These are phyloP conservation scores for Hirtodrosophila duncani DNA, from an alignment of 2,888 invertebrate species.

Conservation along the genomic window DNA sequence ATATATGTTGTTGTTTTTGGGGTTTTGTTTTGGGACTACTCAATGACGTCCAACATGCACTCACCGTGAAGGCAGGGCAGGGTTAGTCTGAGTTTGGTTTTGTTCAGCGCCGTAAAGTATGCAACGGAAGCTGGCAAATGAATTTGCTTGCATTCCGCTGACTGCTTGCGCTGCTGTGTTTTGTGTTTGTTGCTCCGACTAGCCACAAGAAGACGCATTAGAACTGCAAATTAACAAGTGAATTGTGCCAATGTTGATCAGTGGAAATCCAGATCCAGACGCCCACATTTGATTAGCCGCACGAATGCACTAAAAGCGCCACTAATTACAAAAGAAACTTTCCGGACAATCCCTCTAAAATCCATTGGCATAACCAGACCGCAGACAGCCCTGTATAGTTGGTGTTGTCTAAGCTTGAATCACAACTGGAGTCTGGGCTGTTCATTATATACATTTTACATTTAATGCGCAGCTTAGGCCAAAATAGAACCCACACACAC, in stretches of 20 bases:
- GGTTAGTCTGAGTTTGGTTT: slow-evolving; percentile 53
- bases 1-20: slow-evolving; percentile 25
- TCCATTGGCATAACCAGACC: slow-evolving; percentile 4
- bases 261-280: slow-evolving; percentile 6
- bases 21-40: slow-evolving; percentile 57
- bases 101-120: slow-evolving; percentile 69
- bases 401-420: too few species aligned
- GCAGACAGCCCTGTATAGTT: slow-evolving; percentile 3
- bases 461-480: slow-evolving; percentile 66
- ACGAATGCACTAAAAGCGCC: slow-evolving; percentile 47
- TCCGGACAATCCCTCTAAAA: background rate
- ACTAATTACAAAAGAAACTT: slow-evolving; percentile 47
- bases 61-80: slow-evolving; percentile 6
- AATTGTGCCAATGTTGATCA: slow-evolving; percentile 35
- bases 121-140: slow-evolving; percentile 69
- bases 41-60: slow-evolving; percentile 62
- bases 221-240: slow-evolving; percentile 69
- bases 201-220: slow-evolving; percentile 66
- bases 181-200: slow-evolving; percentile 5
- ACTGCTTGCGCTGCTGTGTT: slow-evolving; percentile 26
- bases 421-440: slow-evolving; percentile 37
- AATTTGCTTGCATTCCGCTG: slow-evolving; percentile 34
- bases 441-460: slow-evolving; percentile 72
- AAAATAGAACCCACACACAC: slow-evolving; percentile 23
- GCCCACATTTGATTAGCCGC: background rate